Evolutionary conservation across 2,113 vertebrate species (phyloP).

Genomic region (Grammomys surdaster): DNA sequence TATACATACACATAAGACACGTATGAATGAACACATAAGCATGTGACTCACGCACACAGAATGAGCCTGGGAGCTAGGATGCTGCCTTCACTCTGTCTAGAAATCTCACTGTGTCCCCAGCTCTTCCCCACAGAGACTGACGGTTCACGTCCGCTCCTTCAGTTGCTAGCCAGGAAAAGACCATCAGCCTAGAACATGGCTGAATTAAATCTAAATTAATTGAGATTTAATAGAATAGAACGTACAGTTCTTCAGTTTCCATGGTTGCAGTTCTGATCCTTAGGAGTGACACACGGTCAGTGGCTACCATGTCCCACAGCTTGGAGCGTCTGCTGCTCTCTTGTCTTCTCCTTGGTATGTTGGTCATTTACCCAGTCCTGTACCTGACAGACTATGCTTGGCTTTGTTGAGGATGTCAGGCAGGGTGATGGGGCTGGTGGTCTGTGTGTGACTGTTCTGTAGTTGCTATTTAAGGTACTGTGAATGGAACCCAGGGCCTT

Average conservation of each 20-base stretch:
- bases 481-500: not conserved
- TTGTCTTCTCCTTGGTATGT: fast-evolving
- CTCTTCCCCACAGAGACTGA: not conserved
- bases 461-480: not conserved
- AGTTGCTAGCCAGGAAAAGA: not conserved
- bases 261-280: not conserved
- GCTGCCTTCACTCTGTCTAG: not conserved
- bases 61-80: not conserved
- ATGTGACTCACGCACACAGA: not conserved
- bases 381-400: not conserved
- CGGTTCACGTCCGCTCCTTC: not conserved
- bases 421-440: fast-evolving
- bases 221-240: conserved; percentile 14
- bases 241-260: not conserved
- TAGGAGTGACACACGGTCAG: not conserved
- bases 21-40: not conserved
- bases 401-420: not conserved
- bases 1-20: not conserved
- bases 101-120: not conserved
- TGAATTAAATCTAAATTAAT: conserved; percentile 53
- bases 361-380: not conserved
- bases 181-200: not conserved
- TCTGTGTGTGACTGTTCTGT: fast-evolving
- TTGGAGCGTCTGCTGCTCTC: fast-evolving
- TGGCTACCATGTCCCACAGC: not conserved